A percentile compares a stretch with the other conserved stretches of the same genome.
These are phyloP conservation scores for Papilio dardanus DNA, from an alignment of 1,140 invertebrate species.

Conservation along the genomic window DNA sequence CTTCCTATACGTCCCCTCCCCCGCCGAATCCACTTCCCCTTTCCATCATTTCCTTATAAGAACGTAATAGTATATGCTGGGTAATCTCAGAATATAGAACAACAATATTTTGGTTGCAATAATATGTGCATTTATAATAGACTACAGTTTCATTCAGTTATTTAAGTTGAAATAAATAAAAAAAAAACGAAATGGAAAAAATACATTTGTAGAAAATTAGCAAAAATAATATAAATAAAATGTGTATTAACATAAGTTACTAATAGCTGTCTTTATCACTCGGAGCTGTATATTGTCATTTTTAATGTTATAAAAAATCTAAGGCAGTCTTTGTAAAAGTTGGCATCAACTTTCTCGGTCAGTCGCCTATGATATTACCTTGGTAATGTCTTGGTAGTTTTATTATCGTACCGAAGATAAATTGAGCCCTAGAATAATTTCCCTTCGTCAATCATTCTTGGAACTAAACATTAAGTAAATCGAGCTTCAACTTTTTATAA, in stretches of 20 bases:
- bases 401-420: slow-evolving; percentile 13
- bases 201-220: not conserved
- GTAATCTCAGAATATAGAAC: not conserved
- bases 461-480: slow-evolving; percentile 10
- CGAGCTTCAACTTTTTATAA: slow-evolving; percentile 1
- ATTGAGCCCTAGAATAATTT: slow-evolving; percentile 23
- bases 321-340: not conserved
- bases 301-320: not conserved
- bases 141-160: not conserved
- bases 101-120: not conserved
- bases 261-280: not conserved
- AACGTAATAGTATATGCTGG: no score
- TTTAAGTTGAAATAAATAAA: not conserved
- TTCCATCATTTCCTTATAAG: no score
- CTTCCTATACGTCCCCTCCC: no score
- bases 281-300: not conserved
- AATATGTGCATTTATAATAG: not conserved
- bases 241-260: not conserved
- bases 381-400: not conserved
- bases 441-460: slow-evolving; percentile 20
- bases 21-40: no score
- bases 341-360: not conserved
- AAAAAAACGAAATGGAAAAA: not conserved
- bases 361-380: slow-evolving; percentile 7
- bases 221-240: not conserved